Evolutionary conservation across 2,888 invertebrate species (phyloP).

Genomic region (Drosophila antonietae): DNA sequence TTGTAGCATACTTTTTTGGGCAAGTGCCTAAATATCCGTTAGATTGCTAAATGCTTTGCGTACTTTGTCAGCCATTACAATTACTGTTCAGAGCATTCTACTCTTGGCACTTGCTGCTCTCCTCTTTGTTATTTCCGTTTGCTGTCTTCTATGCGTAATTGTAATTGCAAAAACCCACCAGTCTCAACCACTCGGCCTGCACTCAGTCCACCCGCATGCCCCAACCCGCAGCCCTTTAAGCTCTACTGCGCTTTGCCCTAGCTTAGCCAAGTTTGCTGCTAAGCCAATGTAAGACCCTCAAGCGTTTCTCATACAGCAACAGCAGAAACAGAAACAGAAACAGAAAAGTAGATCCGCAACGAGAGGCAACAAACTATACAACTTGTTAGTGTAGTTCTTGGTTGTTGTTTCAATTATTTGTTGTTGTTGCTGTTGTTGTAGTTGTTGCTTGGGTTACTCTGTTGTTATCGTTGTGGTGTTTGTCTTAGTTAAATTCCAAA

Average conservation of each 20-base stretch:
- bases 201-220: not conserved
- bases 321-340: slow-evolving; percentile 19
- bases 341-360: slow-evolving; percentile 44
- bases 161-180: slow-evolving; percentile 67
- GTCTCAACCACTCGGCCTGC: slow-evolving; percentile 4
- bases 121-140: slow-evolving; percentile 41
- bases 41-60: slow-evolving; percentile 62
- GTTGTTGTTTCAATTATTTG: slow-evolving; percentile 29
- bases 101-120: slow-evolving; percentile 29
- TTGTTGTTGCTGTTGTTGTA: not conserved
- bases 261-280: slow-evolving; percentile 78
- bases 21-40: slow-evolving; percentile 44
- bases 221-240: not conserved
- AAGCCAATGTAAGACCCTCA: slow-evolving; percentile 81
- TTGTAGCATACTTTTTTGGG: slow-evolving; percentile 3
- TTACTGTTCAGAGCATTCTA: slow-evolving; percentile 47
- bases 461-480: slow-evolving; percentile 78
- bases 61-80: slow-evolving; percentile 67
- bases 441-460: slow-evolving; percentile 52
- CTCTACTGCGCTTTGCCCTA: slow-evolving; percentile 30
- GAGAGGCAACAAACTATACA: slow-evolving; percentile 78
- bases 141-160: slow-evolving; percentile 63
- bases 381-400: slow-evolving; percentile 53
- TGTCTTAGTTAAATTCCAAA: slow-evolving; percentile 78
- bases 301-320: slow-evolving; percentile 67